Percentiles rank a stretch among this genome's conserved stretches.
Evolutionary conservation across 1,140 invertebrate species (phyloP).

Genomic region (Caenorhabditis inopinata): DNA sequence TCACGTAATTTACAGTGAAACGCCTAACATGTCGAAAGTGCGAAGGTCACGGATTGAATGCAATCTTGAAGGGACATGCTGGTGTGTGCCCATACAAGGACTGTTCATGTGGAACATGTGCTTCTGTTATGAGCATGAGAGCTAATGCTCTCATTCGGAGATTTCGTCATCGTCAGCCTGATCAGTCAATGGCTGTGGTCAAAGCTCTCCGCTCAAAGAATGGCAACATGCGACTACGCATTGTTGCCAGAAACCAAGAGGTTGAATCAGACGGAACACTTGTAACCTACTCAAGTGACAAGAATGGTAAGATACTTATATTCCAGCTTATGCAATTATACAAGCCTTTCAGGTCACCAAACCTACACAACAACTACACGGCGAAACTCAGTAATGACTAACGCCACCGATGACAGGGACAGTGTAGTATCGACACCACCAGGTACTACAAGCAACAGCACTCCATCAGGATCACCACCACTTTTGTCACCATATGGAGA

Average conservation of each 20-base stretch:
- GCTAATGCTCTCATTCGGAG: slow-evolving; percentile 42
- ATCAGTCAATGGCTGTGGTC: slow-evolving; percentile 18
- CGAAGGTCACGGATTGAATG: slow-evolving; percentile 50
- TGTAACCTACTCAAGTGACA: neutral
- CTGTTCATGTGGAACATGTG: slow-evolving; percentile 48
- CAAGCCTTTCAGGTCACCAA: neutral
- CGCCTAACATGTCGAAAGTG: slow-evolving; percentile 51
- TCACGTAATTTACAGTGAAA: slow-evolving; percentile 37
- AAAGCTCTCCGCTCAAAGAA: slow-evolving; percentile 43
- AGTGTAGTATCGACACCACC: neutral
- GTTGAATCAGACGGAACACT: neutral
- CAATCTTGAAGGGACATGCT: slow-evolving; percentile 52
- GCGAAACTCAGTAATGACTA: neutral
- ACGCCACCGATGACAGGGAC: neutral
- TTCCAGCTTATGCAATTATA: neutral
- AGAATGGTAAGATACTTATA: neutral
- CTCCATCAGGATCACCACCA: slow-evolving; percentile 18
- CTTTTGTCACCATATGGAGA: neutral
- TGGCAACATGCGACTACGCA: slow-evolving; percentile 39
- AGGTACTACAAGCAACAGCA: neutral
- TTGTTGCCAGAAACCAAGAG: slow-evolving; percentile 32
- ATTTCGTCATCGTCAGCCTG: slow-evolving; percentile 43
- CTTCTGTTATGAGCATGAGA: slow-evolving; percentile 39
- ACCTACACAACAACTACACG: neutral
- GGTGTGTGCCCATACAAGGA: slow-evolving; percentile 53